A percentile compares a stretch with the other conserved stretches of the same genome.
phyloP scores from a whole-genome alignment of 2,797 vertebrate species.

The Peromyscus eremicus region DNA sequence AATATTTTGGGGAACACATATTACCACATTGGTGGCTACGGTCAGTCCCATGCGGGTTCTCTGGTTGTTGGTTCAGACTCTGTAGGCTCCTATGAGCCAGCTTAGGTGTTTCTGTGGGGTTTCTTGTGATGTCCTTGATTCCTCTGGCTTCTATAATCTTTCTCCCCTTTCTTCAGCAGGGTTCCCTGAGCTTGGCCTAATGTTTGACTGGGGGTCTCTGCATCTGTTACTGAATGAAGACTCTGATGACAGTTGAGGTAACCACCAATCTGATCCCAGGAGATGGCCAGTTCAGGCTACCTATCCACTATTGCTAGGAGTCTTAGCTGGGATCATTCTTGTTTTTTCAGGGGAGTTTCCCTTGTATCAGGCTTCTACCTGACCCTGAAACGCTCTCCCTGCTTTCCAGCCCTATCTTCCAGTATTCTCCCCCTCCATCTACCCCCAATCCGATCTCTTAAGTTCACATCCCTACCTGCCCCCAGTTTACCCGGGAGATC shows the following conservation, averaged over 20 bases:
- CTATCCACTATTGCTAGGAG: not conserved
- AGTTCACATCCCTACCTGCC: not conserved
- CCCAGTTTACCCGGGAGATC: not conserved
- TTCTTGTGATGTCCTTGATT: not conserved
- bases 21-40: accelerated
- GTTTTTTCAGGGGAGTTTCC: not conserved
- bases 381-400: not conserved
- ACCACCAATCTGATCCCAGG: not conserved
- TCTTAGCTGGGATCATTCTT: not conserved
- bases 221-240: not conserved
- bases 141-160: not conserved
- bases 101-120: not conserved
- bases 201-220: not conserved
- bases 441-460: not conserved
- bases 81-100: no score
- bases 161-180: not conserved
- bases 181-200: not conserved
- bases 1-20: no score
- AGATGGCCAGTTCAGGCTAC: not conserved
- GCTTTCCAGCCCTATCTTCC: not conserved
- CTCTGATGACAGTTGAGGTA: not conserved
- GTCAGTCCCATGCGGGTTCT: no score
- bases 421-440: not conserved
- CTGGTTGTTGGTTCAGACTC: no score
- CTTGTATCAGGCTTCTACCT: not conserved